Evolutionary conservation across 2,113 vertebrate genomes (phyloP).

Genomic region (Vireo altiloquus): DNA sequence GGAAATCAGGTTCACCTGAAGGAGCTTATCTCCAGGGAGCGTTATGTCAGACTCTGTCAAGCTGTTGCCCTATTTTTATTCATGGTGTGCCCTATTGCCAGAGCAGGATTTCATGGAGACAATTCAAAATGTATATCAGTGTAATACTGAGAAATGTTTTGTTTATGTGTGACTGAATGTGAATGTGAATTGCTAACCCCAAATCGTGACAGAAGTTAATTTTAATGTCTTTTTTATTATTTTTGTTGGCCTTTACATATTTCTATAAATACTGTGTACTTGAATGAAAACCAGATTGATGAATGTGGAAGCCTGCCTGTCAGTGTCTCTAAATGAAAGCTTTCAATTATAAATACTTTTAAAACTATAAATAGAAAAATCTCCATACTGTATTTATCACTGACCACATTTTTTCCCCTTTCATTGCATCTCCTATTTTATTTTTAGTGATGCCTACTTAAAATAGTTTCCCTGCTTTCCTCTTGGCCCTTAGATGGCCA

Average conservation of each 20-base stretch:
- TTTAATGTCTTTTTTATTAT: background rate
- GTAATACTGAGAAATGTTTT: background rate
- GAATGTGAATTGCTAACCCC: background rate
- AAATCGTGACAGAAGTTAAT: background rate
- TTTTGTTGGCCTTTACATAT: background rate
- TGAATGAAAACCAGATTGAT: background rate
- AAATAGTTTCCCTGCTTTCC: conserved; percentile 31
- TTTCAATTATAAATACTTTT: conserved; percentile 32
- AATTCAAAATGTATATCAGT: background rate
- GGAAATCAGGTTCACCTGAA: background rate
- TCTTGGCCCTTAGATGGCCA: background rate
- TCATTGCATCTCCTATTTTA: background rate
- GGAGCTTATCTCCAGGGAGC: background rate
- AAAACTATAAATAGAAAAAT: conserved; percentile 13
- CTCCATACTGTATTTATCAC: background rate
- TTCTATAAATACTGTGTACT: background rate
- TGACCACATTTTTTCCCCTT: background rate
- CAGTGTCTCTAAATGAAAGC: background rate
- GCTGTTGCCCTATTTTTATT: background rate
- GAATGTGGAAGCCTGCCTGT: background rate
- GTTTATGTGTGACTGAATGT: background rate
- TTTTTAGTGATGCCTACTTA: conserved; percentile 38
- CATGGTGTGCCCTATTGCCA: background rate
- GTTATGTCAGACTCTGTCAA: background rate
- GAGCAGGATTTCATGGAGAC: background rate